phyloP scores from a whole-genome alignment of 2,888 invertebrate species.

The Bellardia pandia region DNA sequence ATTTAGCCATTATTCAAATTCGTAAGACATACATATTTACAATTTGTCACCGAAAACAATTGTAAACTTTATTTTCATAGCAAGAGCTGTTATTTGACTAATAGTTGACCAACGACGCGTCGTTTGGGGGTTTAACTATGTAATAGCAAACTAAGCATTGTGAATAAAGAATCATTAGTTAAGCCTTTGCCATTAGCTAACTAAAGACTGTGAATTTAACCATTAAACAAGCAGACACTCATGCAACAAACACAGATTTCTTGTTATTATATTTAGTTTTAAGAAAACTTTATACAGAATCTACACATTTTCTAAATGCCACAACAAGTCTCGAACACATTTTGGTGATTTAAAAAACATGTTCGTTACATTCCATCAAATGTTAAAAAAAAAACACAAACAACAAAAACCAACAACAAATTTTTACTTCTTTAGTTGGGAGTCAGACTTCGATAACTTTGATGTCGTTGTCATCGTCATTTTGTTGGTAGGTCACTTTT shows the following conservation, averaged over 20 bases:
- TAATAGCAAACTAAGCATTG: too few relatives aligned
- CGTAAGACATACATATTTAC: too few relatives aligned
- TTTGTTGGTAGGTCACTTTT: constrained; percentile 46
- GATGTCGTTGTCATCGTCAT: neutral
- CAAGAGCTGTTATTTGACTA: too few relatives aligned
- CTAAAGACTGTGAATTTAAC: too few relatives aligned
- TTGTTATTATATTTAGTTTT: neutral
- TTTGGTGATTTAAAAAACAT: constrained; percentile 69
- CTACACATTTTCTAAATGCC: constrained; percentile 61
- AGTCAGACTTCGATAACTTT: neutral
- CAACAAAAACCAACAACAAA: too few relatives aligned
- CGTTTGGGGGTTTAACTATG: too few relatives aligned
- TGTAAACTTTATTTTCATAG: too few relatives aligned
- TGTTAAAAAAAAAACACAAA: neutral
- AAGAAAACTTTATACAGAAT: constrained; percentile 31
- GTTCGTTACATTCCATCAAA: constrained; percentile 71
- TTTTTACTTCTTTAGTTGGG: neutral
- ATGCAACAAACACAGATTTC: constrained; percentile 5
- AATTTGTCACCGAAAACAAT: too few relatives aligned
- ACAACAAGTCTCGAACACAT: constrained; percentile 50
- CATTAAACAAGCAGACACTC: constrained; percentile 1
- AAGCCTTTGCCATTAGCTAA: too few relatives aligned
- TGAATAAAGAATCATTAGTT: too few relatives aligned
- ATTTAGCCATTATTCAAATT: too few relatives aligned
- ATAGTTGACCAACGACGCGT: too few relatives aligned